Base-by-base conservation (phyloP, 2,888 invertebrate species). In the Drosophila ustulata region DNA sequence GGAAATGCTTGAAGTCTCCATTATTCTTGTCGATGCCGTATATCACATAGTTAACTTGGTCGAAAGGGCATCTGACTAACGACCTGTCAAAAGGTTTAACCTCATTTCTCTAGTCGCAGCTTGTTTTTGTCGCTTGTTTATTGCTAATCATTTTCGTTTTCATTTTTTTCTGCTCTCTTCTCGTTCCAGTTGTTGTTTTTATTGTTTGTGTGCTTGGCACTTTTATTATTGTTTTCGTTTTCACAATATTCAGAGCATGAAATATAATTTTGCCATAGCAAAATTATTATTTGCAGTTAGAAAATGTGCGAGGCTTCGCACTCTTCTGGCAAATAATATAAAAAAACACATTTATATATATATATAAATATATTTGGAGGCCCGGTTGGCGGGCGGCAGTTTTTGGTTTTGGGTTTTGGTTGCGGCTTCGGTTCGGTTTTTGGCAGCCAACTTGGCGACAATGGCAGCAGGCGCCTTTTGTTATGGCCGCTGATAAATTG, bases 401-500 rank as follows among this genome's bases (percentile, higher is more conserved):
- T 83, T 86, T 76, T 68, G 82, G 80, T 83, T 45, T 46, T 45
- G 26, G 66, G 61, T 47, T 66, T 80, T 65, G 80, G 83, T 71
- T 84, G 80, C 37, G 76, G 76, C 61, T 72, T 84, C 57, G 71
- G 84, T 83, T 80, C 55, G 80, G 88, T 66, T 86, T 88, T 84
- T 85, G 85, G 85, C 85, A 85, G 85, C 88, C 89, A 82, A 80
- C 80, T 87, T 88, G 85, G 89, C 85, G 79, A 80, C 79, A 80
- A 79, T 77, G 71, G 75, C 71, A 78, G 75, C 68, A 69, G 67
- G 80, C 78, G 85, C 88, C 89, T 84, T 85, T 87, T 89, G 88
- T 89, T 84, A 77, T 80, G 71, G 88, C 69, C 75, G 65, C 85
- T 89, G 89, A 89, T 88, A 88, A 88, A 89, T 88, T 89, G 89